phyloP scores from a whole-genome alignment of 1,140 invertebrate genomes.

The Sinonovacula constricta region DNA sequence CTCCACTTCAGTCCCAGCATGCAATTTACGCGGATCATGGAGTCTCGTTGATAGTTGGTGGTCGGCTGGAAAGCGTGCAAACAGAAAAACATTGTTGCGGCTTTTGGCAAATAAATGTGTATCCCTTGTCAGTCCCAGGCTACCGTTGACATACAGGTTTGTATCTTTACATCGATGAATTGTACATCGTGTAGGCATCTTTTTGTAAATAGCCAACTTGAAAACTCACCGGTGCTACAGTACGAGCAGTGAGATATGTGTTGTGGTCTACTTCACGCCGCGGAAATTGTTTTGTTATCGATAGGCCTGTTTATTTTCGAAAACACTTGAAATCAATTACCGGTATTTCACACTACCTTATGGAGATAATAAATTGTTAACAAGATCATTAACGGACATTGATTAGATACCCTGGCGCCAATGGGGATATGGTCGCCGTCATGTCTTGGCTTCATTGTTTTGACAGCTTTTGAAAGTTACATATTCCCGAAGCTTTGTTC shows the following conservation, averaged over 20 bases:
- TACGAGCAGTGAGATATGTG: slow-evolving; percentile 26
- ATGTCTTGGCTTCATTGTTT: no score
- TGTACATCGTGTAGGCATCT: slow-evolving; percentile 34
- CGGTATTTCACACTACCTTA: slow-evolving; percentile 46
- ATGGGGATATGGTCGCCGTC: slow-evolving; percentile 42
- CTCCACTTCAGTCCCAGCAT: slow-evolving; percentile 25
- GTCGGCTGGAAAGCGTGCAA: slow-evolving; percentile 25
- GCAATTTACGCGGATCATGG: slow-evolving; percentile 16
- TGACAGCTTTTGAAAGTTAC: no score
- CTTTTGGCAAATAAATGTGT: slow-evolving; percentile 50
- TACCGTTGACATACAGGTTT: slow-evolving; percentile 45
- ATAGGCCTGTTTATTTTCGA: slow-evolving; percentile 49
- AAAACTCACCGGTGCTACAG: neutral
- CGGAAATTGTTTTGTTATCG: slow-evolving; percentile 42
- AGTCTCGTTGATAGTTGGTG: no score
- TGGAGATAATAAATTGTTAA: slow-evolving; percentile 53
- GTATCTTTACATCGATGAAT: slow-evolving; percentile 42
- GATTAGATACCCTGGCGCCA: slow-evolving; percentile 35
- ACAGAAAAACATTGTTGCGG: slow-evolving; percentile 45
- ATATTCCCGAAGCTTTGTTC: no score
- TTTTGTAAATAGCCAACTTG: slow-evolving; percentile 48
- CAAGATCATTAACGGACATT: slow-evolving; percentile 40
- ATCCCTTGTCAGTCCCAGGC: slow-evolving; percentile 41
- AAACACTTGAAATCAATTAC: slow-evolving; percentile 54
- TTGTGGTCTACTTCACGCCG: slow-evolving; percentile 2